These are phyloP conservation scores for Orius insidiosus DNA, from an alignment of 1,140 invertebrate species.

Conservation along the genomic window DNA sequence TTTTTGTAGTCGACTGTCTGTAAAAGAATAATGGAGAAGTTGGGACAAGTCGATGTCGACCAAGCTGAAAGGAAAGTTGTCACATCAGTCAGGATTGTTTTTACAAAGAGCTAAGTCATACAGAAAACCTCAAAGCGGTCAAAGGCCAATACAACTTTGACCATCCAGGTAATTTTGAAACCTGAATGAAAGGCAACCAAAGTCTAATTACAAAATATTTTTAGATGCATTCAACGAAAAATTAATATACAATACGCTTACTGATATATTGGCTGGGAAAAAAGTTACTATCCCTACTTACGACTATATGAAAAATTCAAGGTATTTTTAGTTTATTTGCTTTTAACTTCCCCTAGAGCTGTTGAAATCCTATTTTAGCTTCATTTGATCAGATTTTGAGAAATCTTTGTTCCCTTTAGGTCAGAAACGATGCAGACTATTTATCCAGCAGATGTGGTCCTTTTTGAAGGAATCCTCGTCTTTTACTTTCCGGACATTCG, in stretches of 20 bases:
- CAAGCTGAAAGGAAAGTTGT: slow-evolving; percentile 77
- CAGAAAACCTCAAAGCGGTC: slow-evolving; percentile 68
- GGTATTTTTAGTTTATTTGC: slow-evolving; percentile 38
- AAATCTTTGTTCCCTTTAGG: slow-evolving; percentile 30
- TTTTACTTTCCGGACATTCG: slow-evolving; percentile 93
- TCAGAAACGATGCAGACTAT: slow-evolving; percentile 58
- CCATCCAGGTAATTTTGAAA: slow-evolving; percentile 64
- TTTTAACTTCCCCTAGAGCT: no score
- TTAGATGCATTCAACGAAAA: no score
- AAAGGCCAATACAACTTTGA: slow-evolving; percentile 95
- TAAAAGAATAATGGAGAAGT: slow-evolving; percentile 82
- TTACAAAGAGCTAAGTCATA: slow-evolving; percentile 67
- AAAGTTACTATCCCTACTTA: slow-evolving; percentile 79
- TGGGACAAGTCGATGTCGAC: slow-evolving; percentile 79
- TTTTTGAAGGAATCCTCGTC: slow-evolving; percentile 94
- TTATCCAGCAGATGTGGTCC: slow-evolving; percentile 91
- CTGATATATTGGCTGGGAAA: slow-evolving; percentile 62
- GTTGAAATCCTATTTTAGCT: no score
- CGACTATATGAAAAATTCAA: slow-evolving; percentile 71
- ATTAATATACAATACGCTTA: slow-evolving; percentile 58
- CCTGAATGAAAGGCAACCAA: slow-evolving; percentile 59
- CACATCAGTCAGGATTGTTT: slow-evolving; percentile 93
- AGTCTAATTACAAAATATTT: no score
- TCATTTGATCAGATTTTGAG: no score
- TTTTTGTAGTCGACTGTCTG: slow-evolving; percentile 85